These are phyloP conservation scores for Caenorhabditis macrosperma DNA, from an alignment of 2,888 invertebrate genomes.

Conservation along the genomic window DNA sequence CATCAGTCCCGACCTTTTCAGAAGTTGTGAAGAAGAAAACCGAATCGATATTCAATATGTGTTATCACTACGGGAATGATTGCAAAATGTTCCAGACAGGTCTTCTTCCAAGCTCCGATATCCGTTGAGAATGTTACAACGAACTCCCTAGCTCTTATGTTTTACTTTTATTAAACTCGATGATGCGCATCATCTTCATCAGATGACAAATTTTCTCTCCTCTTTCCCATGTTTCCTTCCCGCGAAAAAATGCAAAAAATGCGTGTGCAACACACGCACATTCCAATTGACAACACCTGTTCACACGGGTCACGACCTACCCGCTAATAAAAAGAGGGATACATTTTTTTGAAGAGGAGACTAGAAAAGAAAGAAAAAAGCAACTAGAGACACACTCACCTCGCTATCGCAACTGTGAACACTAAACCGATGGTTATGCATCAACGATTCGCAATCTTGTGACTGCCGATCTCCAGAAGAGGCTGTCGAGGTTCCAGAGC, in stretches of 20 bases:
- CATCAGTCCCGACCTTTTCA: not conserved
- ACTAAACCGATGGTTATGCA: slow-evolving; percentile 60
- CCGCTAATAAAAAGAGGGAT: slow-evolving; percentile 22
- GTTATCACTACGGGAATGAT: too few relatives aligned
- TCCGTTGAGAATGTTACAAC: too few relatives aligned
- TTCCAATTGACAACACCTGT: slow-evolving; percentile 32
- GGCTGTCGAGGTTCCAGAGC: slow-evolving; percentile 61
- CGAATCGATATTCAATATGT: not conserved
- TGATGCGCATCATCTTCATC: too few relatives aligned
- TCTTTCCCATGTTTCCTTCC: not conserved
- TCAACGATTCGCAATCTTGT: slow-evolving; percentile 60
- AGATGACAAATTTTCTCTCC: not conserved
- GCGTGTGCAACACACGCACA: slow-evolving; percentile 17
- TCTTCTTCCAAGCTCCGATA: too few relatives aligned
- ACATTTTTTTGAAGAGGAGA: slow-evolving; percentile 1
- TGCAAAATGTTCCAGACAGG: too few relatives aligned
- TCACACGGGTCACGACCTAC: slow-evolving; percentile 25
- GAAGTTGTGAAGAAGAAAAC: not conserved
- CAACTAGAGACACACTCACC: slow-evolving; percentile 29
- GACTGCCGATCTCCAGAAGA: slow-evolving; percentile 63
- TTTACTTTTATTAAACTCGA: too few relatives aligned
- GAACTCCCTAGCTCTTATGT: too few relatives aligned
- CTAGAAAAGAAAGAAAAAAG: slow-evolving; percentile 2
- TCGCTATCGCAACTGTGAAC: slow-evolving; percentile 67
- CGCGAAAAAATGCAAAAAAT: slow-evolving; percentile 16